Evolutionary conservation across 2,888 invertebrate genomes (phyloP), one percentile per base, ranked within the genome.

Genomic region (Hyposoter didymator): DNA sequence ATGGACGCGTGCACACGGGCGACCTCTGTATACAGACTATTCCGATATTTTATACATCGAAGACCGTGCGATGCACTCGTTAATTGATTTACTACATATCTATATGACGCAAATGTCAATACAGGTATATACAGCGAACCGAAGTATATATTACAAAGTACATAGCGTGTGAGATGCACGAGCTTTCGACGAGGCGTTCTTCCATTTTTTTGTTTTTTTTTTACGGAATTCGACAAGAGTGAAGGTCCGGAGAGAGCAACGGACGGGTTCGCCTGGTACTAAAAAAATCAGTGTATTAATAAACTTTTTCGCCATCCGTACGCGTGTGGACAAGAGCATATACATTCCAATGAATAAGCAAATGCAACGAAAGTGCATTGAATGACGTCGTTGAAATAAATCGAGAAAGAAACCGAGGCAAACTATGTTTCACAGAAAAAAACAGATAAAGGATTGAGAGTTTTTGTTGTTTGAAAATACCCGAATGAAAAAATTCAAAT

Each of bases 1-100:
- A 64, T 80, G 73, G 39, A 67, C 59, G 66, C 66, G 55, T 55
- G 45, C 66, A 73, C 80, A 67, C 80, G 55, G 66, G 64, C 66
- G 73, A 74, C 43, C 73, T 55, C 14, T 43, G 66, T 45, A n/a
- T 64, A 78, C 35, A 69, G 78, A 76, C 78, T 28, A 39, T 66
- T 59, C 59, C 67, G 67, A 83, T 83, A 80, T 83, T 83, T 85
- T 80, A 78, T 76, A 79, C 73, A 85, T 85, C 85, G 85, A 83
- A 83, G 83, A 83, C 85, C 83, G 80, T 80, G 70, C 83, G 75
- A 83, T 80, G 83, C 83, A 74, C 83, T 67, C 67, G 83, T 80
- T 85, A 85, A 85, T 85, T 85, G 83, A 85, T 83, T 85, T 83
- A 83, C 80, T 64, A 45, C 55, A 59, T 67, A 69, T 69, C 32